phyloP scores from a whole-genome alignment of 53 echinoderm and acorn worm species.

The Henricia sp. region DNA sequence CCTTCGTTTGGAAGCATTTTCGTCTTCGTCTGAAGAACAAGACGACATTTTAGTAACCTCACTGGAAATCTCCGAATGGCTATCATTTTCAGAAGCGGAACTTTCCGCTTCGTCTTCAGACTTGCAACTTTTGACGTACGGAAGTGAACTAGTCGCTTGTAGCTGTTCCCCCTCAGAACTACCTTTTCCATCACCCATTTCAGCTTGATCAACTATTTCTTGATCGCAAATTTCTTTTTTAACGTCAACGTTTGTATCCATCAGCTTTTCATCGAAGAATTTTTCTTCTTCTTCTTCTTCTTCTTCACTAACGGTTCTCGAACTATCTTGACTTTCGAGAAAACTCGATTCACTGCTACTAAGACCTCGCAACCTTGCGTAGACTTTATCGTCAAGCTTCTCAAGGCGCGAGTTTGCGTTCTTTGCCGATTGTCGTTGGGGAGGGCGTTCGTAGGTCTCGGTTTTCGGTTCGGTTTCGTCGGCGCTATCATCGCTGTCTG shows the following conservation, averaged over 20 bases:
- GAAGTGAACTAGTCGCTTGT: no score
- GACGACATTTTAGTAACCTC: no score
- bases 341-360: constrained; percentile 48
- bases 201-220: not conserved
- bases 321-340: constrained; percentile 41
- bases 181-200: not conserved
- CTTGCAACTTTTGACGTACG: no score
- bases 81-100: no score
- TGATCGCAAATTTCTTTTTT: not conserved
- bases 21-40: no score
- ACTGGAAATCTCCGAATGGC: no score
- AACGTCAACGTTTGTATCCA: not conserved
- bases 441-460: constrained; percentile 28
- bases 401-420: constrained; percentile 49
- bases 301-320: constrained; percentile 28
- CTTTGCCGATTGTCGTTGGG: constrained; percentile 48
- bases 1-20: constrained; percentile 13
- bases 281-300: not conserved
- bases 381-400: constrained; percentile 43
- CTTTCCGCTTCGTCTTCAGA: no score
- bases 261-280: not conserved
- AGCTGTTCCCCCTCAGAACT: no score
- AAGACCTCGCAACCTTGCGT: constrained; percentile 53
- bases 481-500: not conserved
- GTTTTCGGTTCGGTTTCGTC: no score